These are phyloP conservation scores for Microctenopoma stevenorrisi DNA, from an alignment of 2,797 vertebrate species.

Conservation along the genomic window DNA sequence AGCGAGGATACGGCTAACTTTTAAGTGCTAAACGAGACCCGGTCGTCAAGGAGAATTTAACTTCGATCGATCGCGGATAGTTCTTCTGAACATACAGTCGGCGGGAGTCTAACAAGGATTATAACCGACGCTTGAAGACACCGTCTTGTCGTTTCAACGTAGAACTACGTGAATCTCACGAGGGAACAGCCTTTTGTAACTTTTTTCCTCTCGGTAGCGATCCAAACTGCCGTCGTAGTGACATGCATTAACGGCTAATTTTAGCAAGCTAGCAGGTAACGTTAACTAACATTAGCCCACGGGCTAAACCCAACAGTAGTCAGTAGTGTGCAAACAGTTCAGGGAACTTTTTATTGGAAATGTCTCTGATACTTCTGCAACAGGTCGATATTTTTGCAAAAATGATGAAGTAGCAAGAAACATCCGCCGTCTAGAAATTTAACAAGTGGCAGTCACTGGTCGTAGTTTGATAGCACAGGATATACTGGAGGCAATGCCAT, in stretches of 20 bases:
- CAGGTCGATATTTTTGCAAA: constrained; percentile 53
- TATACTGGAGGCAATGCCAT: constrained; percentile 25
- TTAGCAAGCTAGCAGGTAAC: constrained; percentile 65
- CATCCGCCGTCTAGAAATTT: not conserved
- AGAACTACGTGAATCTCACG: not conserved
- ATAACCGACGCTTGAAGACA: constrained; percentile 7
- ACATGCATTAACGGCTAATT: constrained; percentile 47
- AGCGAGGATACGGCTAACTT: constrained; percentile 52
- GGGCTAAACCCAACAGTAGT: constrained; percentile 33
- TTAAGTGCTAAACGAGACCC: constrained; percentile 32
- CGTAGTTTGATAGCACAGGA: constrained; percentile 9
- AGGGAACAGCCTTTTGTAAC: constrained; percentile 31
- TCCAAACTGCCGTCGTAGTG: constrained; percentile 31
- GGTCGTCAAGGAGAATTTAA: constrained; percentile 54
- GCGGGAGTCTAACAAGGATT: constrained; percentile 45
- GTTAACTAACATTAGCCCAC: constrained; percentile 36
- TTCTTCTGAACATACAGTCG: constrained; percentile 35
- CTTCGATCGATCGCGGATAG: constrained; percentile 58
- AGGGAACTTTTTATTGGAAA: constrained; percentile 49
- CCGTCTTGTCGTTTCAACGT: not conserved
- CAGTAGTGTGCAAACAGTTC: constrained; percentile 4
- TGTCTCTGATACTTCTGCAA: constrained; percentile 56
- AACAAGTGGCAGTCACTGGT: not conserved
- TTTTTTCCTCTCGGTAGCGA: constrained; percentile 10
- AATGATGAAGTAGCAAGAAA: constrained; percentile 10